phyloP scores from a whole-genome alignment of 2,113 vertebrate species.

The Scomber scombrus region DNA sequence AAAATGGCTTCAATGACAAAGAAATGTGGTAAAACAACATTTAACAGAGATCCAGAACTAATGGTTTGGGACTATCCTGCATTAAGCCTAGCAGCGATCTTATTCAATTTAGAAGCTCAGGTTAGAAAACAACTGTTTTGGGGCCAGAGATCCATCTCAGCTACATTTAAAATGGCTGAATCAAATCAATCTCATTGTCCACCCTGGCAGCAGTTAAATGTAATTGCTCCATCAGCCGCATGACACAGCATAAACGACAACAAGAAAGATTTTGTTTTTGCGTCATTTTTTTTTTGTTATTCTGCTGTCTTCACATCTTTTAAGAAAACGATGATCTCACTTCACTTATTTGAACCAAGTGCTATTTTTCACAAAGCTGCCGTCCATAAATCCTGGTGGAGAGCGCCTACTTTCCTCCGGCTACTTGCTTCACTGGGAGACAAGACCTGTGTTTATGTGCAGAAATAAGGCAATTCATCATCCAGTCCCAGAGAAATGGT shows the following conservation, averaged over 20 bases:
- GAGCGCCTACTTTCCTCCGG: conserved; percentile 29
- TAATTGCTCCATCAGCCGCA: conserved; percentile 51
- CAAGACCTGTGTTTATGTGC: conserved; percentile 70
- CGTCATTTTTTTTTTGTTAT: background rate
- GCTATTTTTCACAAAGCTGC: conserved; percentile 48
- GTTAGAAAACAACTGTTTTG: conserved; percentile 30
- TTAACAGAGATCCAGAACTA: conserved; percentile 2
- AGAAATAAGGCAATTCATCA: conserved; percentile 75
- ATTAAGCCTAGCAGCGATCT: conserved; percentile 14
- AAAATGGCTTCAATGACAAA: conserved; percentile 40
- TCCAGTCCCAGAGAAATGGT: conserved; percentile 62
- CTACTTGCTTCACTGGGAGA: conserved; percentile 59
- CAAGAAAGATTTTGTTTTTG: conserved; percentile 31
- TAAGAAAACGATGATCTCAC: conserved; percentile 47
- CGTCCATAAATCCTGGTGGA: conserved; percentile 63
- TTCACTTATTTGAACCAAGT: conserved; percentile 49
- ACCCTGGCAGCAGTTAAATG: conserved; percentile 52
- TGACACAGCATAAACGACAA: conserved; percentile 54
- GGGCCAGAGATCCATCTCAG: conserved; percentile 35
- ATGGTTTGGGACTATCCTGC: conserved; percentile 4
- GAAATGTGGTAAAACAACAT: conserved; percentile 25
- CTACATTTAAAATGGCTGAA: conserved; percentile 61
- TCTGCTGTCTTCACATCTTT: conserved; percentile 10
- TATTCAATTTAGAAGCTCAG: conserved; percentile 36
- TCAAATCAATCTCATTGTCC: conserved; percentile 58